These are phyloP conservation scores for Drosophila suzukii DNA, from an alignment of 1,140 invertebrate species.

Conservation along the genomic window DNA sequence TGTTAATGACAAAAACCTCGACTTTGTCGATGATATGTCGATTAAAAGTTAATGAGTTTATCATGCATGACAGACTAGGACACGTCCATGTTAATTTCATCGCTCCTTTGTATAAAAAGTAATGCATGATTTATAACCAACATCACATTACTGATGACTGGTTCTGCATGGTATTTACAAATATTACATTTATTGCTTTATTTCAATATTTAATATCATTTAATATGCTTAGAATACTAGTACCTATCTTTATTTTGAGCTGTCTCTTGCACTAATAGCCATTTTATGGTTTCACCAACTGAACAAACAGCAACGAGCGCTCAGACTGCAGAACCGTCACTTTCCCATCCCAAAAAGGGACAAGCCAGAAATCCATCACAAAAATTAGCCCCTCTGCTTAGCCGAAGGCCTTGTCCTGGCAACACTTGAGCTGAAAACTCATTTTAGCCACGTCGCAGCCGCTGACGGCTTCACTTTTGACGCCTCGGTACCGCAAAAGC, in stretches of 20 bases:
- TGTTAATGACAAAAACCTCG: too few relatives aligned
- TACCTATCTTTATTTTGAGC: background rate
- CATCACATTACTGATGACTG: too few relatives aligned
- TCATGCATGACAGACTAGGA: too few relatives aligned
- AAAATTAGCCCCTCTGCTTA: slow-evolving; percentile 57
- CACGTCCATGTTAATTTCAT: too few relatives aligned
- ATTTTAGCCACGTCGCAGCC: slow-evolving; percentile 48
- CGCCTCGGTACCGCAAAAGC: slow-evolving; percentile 36
- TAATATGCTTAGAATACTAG: background rate
- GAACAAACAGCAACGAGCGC: background rate
- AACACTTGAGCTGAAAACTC: slow-evolving; percentile 58
- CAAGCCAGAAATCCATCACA: slow-evolving; percentile 61
- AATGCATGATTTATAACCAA: too few relatives aligned
- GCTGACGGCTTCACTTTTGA: slow-evolving; percentile 45
- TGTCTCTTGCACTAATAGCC: too few relatives aligned
- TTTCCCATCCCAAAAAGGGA: slow-evolving; percentile 6
- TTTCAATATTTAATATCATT: background rate
- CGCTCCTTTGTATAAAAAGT: too few relatives aligned
- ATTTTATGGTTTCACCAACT: slow-evolving; percentile 24
- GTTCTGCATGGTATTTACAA: too few relatives aligned
- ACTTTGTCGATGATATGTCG: too few relatives aligned
- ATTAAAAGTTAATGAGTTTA: too few relatives aligned
- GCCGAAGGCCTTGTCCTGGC: slow-evolving; percentile 44
- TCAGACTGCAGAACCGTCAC: too few relatives aligned
- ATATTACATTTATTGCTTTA: background rate